Conservation (phyloP, 1,140 invertebrate species). For the Drosophila sproati region DNA sequence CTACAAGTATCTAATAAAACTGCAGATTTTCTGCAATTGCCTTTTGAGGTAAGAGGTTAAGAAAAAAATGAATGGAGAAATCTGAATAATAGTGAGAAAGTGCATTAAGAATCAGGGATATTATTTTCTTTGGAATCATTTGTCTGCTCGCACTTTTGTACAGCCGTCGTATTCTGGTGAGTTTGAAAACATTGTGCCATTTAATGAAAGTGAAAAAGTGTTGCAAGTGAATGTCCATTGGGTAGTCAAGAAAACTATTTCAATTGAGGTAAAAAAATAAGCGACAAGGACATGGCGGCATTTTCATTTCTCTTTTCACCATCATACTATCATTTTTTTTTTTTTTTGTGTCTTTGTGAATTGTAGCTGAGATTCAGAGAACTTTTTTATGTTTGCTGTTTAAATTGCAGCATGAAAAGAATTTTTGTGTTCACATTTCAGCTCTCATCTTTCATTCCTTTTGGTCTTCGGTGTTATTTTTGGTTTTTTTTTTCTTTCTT, state of each 20-base stretch:
- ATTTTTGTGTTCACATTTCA: conserved; percentile 75
- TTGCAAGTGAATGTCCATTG: conserved; percentile 56
- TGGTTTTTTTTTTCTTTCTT: conserved; percentile 3
- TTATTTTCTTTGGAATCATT: conserved; percentile 12
- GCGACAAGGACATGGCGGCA: conserved; percentile 78
- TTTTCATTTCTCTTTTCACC: conserved; percentile 48
- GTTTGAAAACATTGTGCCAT: conserved; percentile 46
- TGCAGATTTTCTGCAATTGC: conserved; percentile 2
- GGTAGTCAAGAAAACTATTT: conserved; percentile 68
- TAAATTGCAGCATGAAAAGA: conserved; percentile 78
- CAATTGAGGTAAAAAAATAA: conserved; percentile 82
- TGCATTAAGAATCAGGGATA: conserved; percentile 1
- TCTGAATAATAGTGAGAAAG: no score
- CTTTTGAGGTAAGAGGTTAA: no score
- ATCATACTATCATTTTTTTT: conserved; percentile 27
- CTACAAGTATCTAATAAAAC: conserved; percentile 51
- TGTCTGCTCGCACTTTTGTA: conserved; percentile 2
- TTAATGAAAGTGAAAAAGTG: conserved; percentile 81
- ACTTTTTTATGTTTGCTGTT: conserved; percentile 67
- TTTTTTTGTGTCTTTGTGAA: conserved; percentile 54
- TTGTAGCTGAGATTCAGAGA: conserved; percentile 58
- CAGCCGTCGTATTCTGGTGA: neutral
- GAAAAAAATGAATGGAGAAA: no score
- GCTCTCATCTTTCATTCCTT: conserved; percentile 62
- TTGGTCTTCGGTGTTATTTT: conserved; percentile 33